Base-by-base conservation (phyloP, 2,888 invertebrate species). In the Gryllus longicercus region DNA sequence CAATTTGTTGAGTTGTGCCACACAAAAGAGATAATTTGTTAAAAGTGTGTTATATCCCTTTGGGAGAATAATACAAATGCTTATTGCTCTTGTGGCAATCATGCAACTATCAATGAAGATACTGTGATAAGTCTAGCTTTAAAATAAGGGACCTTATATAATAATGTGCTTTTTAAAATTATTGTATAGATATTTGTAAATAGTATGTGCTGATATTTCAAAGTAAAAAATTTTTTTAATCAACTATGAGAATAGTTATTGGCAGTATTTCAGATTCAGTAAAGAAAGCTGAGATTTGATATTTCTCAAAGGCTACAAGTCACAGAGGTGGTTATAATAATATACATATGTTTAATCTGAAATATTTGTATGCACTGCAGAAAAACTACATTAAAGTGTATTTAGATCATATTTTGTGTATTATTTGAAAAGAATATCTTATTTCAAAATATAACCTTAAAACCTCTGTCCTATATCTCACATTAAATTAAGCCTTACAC, bases 91-190 rank as follows among this genome's bases (percentile, higher is more conserved):
- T 38, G 38, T 38, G 38, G 38, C 38, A 14, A 63, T 63, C 63
- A 63, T 63, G 63, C 3, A n/a, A 8, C n/a, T 14, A 63, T 63
- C n/a, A 63, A 63, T 18, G 63, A 63, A 38, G 38, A 63, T 63
- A 63, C 63, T 63, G 63, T 63, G 63, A 63, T 63, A 63, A 14
- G n/a, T 63, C 63, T 63, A 63, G 63, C 63, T 63, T 63, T 63
- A 63, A 63, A 63, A 63, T 63, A 63, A 63, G 63, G 63, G 63
- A 63, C 63, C 63, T 63, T 63, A 63, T 63, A n/a, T 63, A 63
- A 63, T 63, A n/a, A 18, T 63, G 63, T 63, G 63, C 63, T 63
- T 63, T 63, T n/a, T 63, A 63, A 63, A 63, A 63, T n/a, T 63
- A 63, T 63, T 63, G 63, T 63, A n/a, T 63, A 63, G 63, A 18